phyloP scores from a whole-genome alignment of 2,113 vertebrate species.

The Siniperca knerii region DNA sequence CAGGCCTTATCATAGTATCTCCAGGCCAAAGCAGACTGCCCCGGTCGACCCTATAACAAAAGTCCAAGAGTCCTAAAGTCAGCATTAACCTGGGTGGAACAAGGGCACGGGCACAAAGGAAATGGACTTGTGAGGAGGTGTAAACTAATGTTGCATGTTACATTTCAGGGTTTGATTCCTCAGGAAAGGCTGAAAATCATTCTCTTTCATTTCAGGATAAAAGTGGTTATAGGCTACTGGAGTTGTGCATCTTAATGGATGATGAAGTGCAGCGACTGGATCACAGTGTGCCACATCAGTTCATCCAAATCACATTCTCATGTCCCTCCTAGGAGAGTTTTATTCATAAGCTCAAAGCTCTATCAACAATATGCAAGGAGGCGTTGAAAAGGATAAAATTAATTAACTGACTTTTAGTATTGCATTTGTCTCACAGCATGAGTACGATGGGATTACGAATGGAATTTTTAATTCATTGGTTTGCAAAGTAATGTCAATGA shows the following conservation, averaged over 20 bases:
- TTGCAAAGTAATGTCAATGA: constrained; percentile 46
- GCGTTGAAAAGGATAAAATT: constrained; percentile 68
- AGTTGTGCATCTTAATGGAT: constrained; percentile 62
- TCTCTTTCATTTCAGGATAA: constrained; percentile 58
- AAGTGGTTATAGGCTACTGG: constrained; percentile 49
- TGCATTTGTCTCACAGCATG: constrained; percentile 71
- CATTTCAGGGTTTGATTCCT: constrained; percentile 44
- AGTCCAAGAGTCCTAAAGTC: constrained; percentile 61
- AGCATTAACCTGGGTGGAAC: constrained; percentile 65
- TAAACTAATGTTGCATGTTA: constrained; percentile 58
- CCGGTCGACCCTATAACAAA: constrained; percentile 62
- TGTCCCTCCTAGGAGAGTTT: constrained; percentile 62
- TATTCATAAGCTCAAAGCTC: constrained; percentile 73
- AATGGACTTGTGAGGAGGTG: constrained; percentile 46
- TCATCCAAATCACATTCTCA: constrained; percentile 64
- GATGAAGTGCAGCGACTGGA: constrained; percentile 67
- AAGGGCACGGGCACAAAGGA: constrained; percentile 60
- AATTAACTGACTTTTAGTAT: constrained; percentile 70
- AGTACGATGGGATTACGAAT: constrained; percentile 45
- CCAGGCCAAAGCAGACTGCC: constrained; percentile 49
- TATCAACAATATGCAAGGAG: constrained; percentile 74
- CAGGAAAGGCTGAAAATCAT: constrained; percentile 27
- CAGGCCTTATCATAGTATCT: constrained; percentile 76
- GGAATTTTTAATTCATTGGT: constrained; percentile 49
- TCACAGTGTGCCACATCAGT: constrained; percentile 67